A percentile compares a stretch with the other conserved stretches of the same genome.
These are phyloP conservation scores for Thecophora atra DNA, from an alignment of 2,888 invertebrate species.

Conservation along the genomic window DNA sequence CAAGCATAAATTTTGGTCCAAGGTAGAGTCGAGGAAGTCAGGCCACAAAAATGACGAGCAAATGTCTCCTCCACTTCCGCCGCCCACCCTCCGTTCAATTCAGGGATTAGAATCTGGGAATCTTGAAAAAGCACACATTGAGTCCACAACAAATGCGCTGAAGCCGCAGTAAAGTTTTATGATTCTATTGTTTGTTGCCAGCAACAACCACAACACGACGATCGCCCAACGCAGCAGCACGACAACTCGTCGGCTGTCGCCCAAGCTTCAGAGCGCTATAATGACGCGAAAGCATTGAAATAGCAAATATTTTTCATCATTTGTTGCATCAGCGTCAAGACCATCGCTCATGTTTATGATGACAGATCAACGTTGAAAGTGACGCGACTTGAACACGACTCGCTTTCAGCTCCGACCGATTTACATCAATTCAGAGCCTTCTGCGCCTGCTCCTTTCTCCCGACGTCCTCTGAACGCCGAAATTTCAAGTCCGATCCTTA, in stretches of 20 bases:
- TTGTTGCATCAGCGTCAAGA: constrained; percentile 65
- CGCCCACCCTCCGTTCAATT: neutral
- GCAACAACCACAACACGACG: neutral
- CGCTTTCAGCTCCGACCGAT: too few relatives aligned
- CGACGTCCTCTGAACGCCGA: neutral
- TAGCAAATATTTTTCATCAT: constrained; percentile 61
- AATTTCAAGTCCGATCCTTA: neutral
- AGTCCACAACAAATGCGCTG: neutral
- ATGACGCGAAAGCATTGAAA: constrained; percentile 17
- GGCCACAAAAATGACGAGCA: neutral
- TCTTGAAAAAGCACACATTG: neutral
- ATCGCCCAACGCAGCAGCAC: neutral
- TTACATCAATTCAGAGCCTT: too few relatives aligned
- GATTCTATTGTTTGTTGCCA: constrained; percentile 32
- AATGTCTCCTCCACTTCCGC: neutral
- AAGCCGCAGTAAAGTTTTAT: constrained; percentile 27
- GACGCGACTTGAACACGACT: neutral
- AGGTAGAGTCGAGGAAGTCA: neutral
- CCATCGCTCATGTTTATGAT: constrained; percentile 65
- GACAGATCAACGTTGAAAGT: constrained; percentile 49
- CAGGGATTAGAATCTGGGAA: constrained; percentile 4
- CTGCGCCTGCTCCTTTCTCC: neutral
- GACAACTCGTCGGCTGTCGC: neutral
- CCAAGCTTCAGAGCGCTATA: neutral
- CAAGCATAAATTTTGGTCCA: too few relatives aligned